These are phyloP conservation scores for Neodiprion virginianus DNA, from an alignment of 1,140 invertebrate species.

Conservation along the genomic window DNA sequence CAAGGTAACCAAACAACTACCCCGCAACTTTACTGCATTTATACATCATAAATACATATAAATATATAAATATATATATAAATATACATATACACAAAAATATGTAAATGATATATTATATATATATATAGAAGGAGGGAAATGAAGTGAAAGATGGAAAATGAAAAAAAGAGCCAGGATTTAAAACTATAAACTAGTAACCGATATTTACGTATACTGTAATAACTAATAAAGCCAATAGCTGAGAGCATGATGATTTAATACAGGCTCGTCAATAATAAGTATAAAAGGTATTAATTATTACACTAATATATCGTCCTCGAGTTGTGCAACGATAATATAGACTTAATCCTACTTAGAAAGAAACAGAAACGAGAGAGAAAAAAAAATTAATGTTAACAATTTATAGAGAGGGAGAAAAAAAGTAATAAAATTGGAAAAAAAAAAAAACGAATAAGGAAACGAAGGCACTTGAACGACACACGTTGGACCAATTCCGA, in stretches of 20 bases:
- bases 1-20: constrained; percentile 49
- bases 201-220: neutral
- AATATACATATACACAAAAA: constrained; percentile 25
- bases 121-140: constrained; percentile 42
- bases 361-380: neutral
- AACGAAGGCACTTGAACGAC: neutral
- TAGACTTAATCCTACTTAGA: neutral
- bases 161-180: neutral
- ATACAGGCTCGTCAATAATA: neutral
- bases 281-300: neutral
- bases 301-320: neutral
- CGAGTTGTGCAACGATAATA: neutral
- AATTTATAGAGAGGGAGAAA: neutral
- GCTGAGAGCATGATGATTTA: neutral
- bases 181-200: neutral
- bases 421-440: neutral
- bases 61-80: constrained; percentile 26
- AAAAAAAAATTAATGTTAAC: neutral
- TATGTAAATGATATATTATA: constrained; percentile 34
- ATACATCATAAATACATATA: constrained; percentile 17
- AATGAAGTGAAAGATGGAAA: neutral
- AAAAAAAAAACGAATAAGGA: neutral
- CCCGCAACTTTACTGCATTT: neutral
- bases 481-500: too few relatives aligned
- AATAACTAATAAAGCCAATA: neutral